Evolutionary conservation across 2,797 vertebrate genomes (phyloP), one percentile per base, ranked within the genome.

Genomic region (Sebastes taczanowskii): DNA sequence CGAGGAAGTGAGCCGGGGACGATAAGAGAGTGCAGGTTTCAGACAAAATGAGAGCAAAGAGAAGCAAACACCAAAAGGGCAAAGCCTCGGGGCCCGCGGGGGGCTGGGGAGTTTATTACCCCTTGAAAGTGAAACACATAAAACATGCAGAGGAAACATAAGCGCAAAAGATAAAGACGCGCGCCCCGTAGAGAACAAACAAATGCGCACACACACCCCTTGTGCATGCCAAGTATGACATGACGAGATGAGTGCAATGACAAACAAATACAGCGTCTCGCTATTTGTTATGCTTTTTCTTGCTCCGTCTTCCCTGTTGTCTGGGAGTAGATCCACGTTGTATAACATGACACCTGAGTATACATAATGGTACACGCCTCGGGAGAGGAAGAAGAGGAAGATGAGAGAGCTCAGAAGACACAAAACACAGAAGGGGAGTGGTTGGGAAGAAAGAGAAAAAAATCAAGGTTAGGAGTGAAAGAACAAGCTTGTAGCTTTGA

Each of bases 21-120:
- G 88, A 90, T 86, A 81, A 88, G 86, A 83, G 85, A 81, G 84
- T 20, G 74, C 67, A 79, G 83, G 74, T 86, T 89, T 84, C 42
- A 77, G 75, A 90, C 84, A 72, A 88, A 88, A 87, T 67, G 74
- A 85, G 81, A 81, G 86, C 81, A 82, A 86, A 84, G 85, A 86
- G 74, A 85, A 78, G 85, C 66, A 88, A 89, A 86, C 85, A 83
- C 60, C 80, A 84, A 92, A 92, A 90, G 83, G 89, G 77, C 87
- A 89, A 85, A 77, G 83, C 84, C 86, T 81, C 30, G 0, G 81
- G 84, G 82, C 82, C 85, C 68, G 82, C n/a, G 5, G 80, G 79
- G 14, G 75, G 75, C 74, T 71, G 13, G 61, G 81, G 76, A 84
- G 88, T 90, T 91, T 89, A 91, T 92, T 86, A 86, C 8, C 3